Base-by-base conservation (phyloP, 2,113 vertebrate species). In the Mastomys natalensis region DNA sequence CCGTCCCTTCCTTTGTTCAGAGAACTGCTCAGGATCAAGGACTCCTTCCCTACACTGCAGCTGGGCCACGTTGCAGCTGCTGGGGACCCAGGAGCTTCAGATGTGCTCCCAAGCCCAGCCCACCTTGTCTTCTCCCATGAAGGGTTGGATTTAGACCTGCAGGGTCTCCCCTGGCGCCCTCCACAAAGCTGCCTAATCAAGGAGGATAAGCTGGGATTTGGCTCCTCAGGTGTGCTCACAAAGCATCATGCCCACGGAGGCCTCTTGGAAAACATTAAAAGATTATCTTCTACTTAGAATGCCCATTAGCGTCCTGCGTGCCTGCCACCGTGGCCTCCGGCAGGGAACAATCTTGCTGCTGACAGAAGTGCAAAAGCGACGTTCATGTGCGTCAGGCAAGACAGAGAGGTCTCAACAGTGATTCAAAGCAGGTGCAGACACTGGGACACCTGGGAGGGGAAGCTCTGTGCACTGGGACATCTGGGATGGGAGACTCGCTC, bases 61-160 rank as follows among this genome's bases (percentile, higher is more conserved):
- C 16, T 2, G 24, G 80, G 29, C 9, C 60, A 1, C 0, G 5
- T 8, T 8, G 1, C 6, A 15, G 1, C 29, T 7, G 0, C 5
- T 21, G 6, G 9, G 26, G 93, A 51, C 73, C 66, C 24, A 3
- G 17, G 40, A 4, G 1, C 88, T 29, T 26, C 13, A 34, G 51
- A 15, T 4, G 10, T 76, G 24, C 5, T 10, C 7, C 48, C 9
- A 4, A 62, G 29, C 5, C 6, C 17, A 9, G 1, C 37, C 12
- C 26, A 76, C 58, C 24, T 12, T 0, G 15, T 34, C 48, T 37
- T 88, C 8, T 10, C 48, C 66, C 37, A 6, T 72, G 37, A 21
- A 73, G 45, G 11, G 37, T 70, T 0, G 1, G 60, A 5, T 26
- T 40, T 8, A 15, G 3, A 26, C 82, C 84, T 22, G 13, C 48